Conservation (phyloP, 1,140 invertebrate genomes). For the Ips typographus region DNA sequence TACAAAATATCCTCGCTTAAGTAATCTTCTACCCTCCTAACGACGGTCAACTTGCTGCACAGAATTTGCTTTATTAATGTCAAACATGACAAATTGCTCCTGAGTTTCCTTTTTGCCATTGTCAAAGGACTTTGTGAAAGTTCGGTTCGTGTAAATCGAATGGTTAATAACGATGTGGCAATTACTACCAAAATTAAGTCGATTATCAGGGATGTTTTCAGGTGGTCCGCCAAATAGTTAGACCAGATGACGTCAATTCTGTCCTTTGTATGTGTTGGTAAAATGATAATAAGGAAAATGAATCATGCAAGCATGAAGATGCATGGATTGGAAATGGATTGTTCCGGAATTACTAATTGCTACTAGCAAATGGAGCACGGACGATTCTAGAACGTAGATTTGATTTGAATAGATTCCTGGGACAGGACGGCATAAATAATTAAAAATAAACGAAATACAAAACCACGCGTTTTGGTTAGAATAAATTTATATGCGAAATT, state of each 20-base stretch:
- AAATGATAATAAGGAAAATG: background rate
- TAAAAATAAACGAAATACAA: no score
- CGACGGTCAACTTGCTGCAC: conserved; percentile 22
- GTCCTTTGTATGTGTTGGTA: background rate
- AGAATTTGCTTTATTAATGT: conserved; percentile 29
- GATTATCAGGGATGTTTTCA: conserved; percentile 3
- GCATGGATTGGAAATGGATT: no score
- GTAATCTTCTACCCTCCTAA: conserved; percentile 25
- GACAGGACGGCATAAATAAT: no score
- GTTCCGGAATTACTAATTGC: background rate
- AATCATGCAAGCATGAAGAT: background rate
- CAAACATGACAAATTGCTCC: conserved; percentile 25
- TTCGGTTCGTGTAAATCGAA: conserved; percentile 8
- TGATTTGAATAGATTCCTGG: no score
- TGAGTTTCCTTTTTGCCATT: conserved; percentile 19
- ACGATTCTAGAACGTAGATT: background rate
- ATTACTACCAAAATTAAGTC: conserved; percentile 15
- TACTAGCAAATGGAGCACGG: background rate
- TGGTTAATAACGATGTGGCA: conserved; percentile 10
- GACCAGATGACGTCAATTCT: background rate
- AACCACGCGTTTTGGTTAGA: background rate
- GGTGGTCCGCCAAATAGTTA: background rate
- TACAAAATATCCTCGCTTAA: conserved; percentile 23
- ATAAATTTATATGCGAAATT: conserved; percentile 14
- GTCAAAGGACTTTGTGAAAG: conserved; percentile 11